Evolutionary conservation across 2,113 vertebrate genomes (phyloP).

Genomic region (Hippocampus comes): DNA sequence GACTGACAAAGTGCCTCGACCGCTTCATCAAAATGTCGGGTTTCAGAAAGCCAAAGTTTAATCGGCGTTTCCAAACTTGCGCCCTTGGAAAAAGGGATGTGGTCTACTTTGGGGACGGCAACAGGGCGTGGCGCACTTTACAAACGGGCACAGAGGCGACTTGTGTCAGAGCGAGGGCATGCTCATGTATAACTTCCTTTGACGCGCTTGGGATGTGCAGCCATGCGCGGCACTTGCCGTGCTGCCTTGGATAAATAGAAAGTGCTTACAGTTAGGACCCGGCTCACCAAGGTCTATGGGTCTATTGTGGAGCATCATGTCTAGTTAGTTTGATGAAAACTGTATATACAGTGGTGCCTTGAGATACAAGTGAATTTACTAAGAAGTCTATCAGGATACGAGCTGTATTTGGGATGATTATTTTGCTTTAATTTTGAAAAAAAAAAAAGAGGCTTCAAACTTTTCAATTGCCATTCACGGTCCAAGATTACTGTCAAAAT

Average conservation of each 20-base stretch:
- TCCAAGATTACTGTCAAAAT: no score
- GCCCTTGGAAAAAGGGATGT: neutral
- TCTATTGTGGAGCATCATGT: neutral
- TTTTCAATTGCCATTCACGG: no score
- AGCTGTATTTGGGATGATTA: no score
- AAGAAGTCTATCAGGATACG: no score
- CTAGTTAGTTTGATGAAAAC: neutral
- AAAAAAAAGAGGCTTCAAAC: neutral
- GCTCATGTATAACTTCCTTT: conserved; percentile 76
- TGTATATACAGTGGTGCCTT: no score
- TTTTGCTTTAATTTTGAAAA: neutral
- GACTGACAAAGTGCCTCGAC: neutral
- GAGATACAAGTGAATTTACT: neutral
- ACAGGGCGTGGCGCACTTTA: conserved; percentile 8
- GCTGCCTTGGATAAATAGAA: conserved; percentile 37
- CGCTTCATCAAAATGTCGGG: neutral
- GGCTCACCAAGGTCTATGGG: conserved; percentile 7
- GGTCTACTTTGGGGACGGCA: neutral
- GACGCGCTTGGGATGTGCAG: conserved; percentile 60
- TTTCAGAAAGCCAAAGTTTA: neutral
- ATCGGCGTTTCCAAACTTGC: neutral
- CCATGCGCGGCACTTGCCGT: conserved; percentile 27
- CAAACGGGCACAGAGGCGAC: conserved; percentile 13
- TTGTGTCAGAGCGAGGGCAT: conserved; percentile 55
- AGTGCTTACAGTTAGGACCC: conserved; percentile 40